These are phyloP conservation scores for Metopolophium dirhodum DNA, from an alignment of 1,140 invertebrate genomes.

Conservation along the genomic window DNA sequence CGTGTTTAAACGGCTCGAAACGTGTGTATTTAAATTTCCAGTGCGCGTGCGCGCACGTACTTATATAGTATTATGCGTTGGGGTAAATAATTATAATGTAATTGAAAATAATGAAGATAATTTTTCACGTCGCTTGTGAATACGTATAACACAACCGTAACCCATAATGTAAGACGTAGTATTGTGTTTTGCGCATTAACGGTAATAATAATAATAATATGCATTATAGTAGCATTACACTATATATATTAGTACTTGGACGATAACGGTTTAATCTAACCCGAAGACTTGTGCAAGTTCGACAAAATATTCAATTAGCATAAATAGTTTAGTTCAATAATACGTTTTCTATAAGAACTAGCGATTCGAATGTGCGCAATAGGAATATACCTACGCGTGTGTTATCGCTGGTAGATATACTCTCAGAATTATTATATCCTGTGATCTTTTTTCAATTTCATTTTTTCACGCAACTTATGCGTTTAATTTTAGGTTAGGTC, in stretches of 20 bases:
- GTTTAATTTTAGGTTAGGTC: too few species aligned
- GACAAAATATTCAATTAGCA: neutral
- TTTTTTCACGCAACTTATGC: too few species aligned
- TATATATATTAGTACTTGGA: neutral
- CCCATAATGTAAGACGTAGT: neutral
- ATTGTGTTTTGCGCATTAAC: conserved; percentile 14
- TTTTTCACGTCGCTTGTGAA: neutral
- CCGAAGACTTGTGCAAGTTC: neutral
- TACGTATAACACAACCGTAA: neutral
- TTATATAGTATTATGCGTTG: neutral
- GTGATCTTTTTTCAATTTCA: too few species aligned
- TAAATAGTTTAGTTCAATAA: neutral
- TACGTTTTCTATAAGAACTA: neutral
- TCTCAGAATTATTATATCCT: too few species aligned
- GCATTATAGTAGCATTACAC: neutral
- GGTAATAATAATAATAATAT: neutral
- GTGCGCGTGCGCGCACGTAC: neutral
- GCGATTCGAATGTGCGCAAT: too few species aligned
- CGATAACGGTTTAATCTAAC: neutral
- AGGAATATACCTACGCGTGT: too few species aligned
- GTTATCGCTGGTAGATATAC: too few species aligned
- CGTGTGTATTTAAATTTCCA: neutral
- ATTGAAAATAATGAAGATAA: neutral
- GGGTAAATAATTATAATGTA: conserved; percentile 11
- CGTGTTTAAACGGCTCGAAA: neutral